Evolutionary conservation across 1,140 invertebrate species (phyloP).

Genomic region (Goniozus legneri): DNA sequence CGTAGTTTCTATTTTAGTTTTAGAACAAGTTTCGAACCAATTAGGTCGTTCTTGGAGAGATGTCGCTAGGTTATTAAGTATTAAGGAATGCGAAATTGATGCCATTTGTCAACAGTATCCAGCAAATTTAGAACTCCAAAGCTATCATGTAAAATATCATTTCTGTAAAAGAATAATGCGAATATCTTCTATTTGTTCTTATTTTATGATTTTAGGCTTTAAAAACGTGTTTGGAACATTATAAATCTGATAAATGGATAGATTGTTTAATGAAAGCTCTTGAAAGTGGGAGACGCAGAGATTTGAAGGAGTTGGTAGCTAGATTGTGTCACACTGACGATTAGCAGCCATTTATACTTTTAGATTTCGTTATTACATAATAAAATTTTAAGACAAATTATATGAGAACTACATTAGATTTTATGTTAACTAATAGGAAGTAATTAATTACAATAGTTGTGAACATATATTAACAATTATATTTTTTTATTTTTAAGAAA

Average conservation of each 20-base stretch:
- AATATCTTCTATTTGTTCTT: constrained; percentile 3
- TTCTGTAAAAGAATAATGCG: neutral
- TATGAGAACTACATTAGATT: too few species aligned
- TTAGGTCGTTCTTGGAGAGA: constrained; percentile 57
- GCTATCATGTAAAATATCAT: constrained; percentile 25
- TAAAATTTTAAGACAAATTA: too few species aligned
- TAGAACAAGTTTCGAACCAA: constrained; percentile 37
- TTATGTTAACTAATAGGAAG: too few species aligned
- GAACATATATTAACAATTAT: constrained; percentile 18
- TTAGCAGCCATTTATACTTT: too few species aligned
- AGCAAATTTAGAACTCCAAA: constrained; percentile 28
- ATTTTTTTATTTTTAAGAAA: constrained; percentile 25
- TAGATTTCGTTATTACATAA: too few species aligned
- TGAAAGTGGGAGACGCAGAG: constrained; percentile 34
- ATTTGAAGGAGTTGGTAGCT: constrained; percentile 37
- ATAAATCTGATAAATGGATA: constrained; percentile 29
- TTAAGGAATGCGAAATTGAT: constrained; percentile 55
- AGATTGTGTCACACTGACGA: too few species aligned
- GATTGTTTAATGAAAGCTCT: constrained; percentile 33
- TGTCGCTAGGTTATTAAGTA: constrained; percentile 52
- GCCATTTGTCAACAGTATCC: constrained; percentile 43
- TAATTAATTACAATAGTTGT: too few species aligned
- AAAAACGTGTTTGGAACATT: constrained; percentile 27
- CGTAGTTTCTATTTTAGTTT: too few species aligned
- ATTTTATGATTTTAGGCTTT: constrained; percentile 29